Base-by-base conservation (phyloP, 2,113 vertebrate genomes). In the Melanerpes formicivorus region DNA sequence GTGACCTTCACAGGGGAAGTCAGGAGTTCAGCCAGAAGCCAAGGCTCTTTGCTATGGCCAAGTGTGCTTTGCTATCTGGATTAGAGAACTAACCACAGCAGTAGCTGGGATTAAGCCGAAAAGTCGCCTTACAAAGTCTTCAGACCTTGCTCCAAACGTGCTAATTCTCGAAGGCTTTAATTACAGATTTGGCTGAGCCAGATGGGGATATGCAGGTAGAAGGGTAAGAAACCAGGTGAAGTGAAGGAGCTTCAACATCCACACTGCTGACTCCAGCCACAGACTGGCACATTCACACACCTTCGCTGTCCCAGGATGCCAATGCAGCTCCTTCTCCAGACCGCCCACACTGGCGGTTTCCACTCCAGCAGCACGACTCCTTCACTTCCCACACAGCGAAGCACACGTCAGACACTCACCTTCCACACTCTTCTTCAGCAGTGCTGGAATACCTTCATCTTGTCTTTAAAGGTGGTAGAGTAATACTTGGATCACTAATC, bases 21-120 rank as follows among this genome's bases (percentile, higher is more conserved):
- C 40, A 13, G 29, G 18, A 63, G 30, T 18, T 34, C 40, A 59
- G 11, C 15, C 18, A 32, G 29, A n/a, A 67, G n/a, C 13, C 13
- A 4, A 9, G 10, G 48, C 30, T 76, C 23, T 14, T 18, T 25
- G 10, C 0, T 2, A 4, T 0, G 0, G 27, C 40, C 80, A 29
- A 4, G 18, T 8, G 3, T 2, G 30, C 54, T 67, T 2, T 14
- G 14, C 59, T 6, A 4, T 6, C 4, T 0, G 17, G 19, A 6
- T 3, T 5, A 1, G 6, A 56, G 63, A 6, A 5, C 10, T 5
- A 19, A 10, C 11, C 27, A 17, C 26, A 55, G 34, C 7, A 54
- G 14, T 3, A 69, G 27, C 44, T 23, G 7, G 3, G 42, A 63
- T 8, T 25, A 32, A 42, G 63, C 32, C 2, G 0, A 17, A 32